Evolutionary conservation across 2,888 invertebrate species (phyloP).

Genomic region (Cheiracanthium punctorium): DNA sequence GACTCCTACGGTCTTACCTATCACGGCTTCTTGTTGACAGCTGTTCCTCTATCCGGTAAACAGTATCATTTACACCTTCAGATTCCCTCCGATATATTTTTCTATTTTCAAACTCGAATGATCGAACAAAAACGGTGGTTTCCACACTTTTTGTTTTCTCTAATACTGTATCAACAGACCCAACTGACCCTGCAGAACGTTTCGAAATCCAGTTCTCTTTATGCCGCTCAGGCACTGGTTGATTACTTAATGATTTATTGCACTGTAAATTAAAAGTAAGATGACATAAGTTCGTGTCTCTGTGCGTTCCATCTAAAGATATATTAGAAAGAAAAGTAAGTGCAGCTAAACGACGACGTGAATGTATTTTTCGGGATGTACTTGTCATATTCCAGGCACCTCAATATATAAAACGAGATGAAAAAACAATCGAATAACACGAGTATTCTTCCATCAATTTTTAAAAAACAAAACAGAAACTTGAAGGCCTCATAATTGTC

Average conservation of each 20-base stretch:
- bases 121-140: not conserved
- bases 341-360: constrained; percentile 79
- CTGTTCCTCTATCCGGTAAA: constrained; percentile 28
- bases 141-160: not conserved
- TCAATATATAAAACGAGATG: not conserved
- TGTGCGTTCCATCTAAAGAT: constrained; percentile 92
- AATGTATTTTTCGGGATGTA: constrained; percentile 74
- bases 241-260: constrained; percentile 1
- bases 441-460: too few relatives aligned
- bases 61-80: constrained; percentile 33
- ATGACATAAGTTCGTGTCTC: constrained; percentile 78
- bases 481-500: too few relatives aligned
- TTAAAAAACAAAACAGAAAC: too few relatives aligned
- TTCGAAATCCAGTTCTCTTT: not conserved
- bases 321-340: constrained; percentile 96
- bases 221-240: not conserved
- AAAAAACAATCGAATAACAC: constrained; percentile 5
- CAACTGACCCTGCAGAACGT: not conserved
- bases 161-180: constrained; percentile 14
- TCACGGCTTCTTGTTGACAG: constrained; percentile 42
- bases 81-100: constrained; percentile 29
- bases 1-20: constrained; percentile 46
- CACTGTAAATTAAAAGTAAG: constrained; percentile 51
- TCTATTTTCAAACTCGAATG: not conserved
- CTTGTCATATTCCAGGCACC: constrained; percentile 72